Conservation (phyloP, 64 coral and sea anemone genomes). For the Stichodactyla mertensii region DNA sequence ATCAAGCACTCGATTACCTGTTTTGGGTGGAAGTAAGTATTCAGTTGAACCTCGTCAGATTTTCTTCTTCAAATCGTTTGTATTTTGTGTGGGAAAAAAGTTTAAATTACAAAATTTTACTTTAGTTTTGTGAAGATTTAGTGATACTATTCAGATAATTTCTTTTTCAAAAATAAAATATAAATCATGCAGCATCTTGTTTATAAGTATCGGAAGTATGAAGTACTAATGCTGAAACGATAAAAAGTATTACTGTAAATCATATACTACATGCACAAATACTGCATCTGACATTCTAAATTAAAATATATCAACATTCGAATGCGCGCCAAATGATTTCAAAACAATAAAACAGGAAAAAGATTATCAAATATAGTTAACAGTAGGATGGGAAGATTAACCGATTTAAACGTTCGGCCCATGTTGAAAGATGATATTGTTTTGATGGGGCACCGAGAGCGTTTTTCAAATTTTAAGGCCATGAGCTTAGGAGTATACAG, state of each 20-base stretch:
- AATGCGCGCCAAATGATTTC: neutral
- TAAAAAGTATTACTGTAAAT: neutral
- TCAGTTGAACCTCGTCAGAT: no score
- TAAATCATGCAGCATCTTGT: neutral
- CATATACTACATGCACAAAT: no score
- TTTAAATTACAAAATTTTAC: no score
- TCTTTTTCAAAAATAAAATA: neutral
- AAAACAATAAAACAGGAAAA: neutral
- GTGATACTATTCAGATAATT: no score
- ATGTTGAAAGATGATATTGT: slow-evolving; percentile 9
- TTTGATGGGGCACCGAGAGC: neutral
- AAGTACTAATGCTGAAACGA: neutral
- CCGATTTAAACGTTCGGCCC: neutral
- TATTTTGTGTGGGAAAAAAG: no score
- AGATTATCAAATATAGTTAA: neutral
- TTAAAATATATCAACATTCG: neutral
- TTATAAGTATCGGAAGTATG: neutral
- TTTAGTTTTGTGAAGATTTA: no score
- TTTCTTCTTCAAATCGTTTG: no score
- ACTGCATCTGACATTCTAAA: neutral
- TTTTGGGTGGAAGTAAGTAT: neutral
- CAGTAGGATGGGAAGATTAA: neutral
- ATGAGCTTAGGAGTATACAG: neutral
- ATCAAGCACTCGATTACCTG: neutral
- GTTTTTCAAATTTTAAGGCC: slow-evolving; percentile 1